A percentile compares a stretch with the other conserved stretches of the same genome.
Conservation (phyloP, 2,113 vertebrate genomes). For the Nyctereutes procyonoides region DNA sequence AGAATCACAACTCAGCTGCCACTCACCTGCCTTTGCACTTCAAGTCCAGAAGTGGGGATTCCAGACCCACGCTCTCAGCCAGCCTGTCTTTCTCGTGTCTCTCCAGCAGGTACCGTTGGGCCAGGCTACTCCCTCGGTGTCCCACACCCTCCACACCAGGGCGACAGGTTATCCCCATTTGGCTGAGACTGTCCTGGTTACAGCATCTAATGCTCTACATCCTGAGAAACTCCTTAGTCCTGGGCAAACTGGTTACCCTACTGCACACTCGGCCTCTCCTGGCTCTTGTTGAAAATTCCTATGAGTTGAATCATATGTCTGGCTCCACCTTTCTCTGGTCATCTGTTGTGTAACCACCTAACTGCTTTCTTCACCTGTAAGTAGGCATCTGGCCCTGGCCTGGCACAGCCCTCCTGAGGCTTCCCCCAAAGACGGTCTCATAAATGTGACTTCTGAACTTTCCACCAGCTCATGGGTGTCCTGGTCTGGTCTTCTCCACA, state of each 20-base stretch:
- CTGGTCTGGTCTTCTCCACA: neutral
- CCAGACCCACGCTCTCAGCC: rapidly evolving
- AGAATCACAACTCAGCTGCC: neutral
- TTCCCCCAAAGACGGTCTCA: neutral
- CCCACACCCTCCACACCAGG: no score
- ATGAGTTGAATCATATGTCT: neutral
- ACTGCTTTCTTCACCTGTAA: neutral
- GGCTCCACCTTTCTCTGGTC: neutral
- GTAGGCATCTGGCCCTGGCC: neutral
- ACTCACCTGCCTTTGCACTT: neutral
- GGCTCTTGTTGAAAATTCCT: neutral
- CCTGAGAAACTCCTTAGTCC: neutral
- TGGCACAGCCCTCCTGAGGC: neutral
- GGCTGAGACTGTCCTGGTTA: neutral
- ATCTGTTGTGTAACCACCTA: neutral
- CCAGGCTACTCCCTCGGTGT: neutral
- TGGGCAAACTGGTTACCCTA: no score
- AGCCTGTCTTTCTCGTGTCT: neutral
- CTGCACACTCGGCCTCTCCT: neutral
- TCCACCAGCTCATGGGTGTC: neutral
- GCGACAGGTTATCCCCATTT: neutral
- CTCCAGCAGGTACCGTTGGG: neutral
- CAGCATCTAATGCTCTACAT: neutral
- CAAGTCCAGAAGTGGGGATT: neutral
- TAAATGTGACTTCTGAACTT: neutral